Evolutionary conservation across 2,797 vertebrate genomes (phyloP).

Genomic region (Enteromius afrohamiltoni): DNA sequence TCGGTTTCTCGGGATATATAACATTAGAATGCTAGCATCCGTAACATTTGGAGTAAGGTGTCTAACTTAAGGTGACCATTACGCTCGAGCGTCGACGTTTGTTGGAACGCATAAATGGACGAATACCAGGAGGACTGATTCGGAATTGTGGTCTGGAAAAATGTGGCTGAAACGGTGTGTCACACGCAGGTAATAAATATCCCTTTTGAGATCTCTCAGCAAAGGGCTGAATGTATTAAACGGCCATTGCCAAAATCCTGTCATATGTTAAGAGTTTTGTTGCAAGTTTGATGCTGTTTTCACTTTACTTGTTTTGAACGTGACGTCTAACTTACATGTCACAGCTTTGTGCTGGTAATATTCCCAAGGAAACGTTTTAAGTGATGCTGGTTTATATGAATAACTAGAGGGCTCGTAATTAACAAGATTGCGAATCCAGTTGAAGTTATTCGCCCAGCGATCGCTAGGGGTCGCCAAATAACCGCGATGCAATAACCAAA

Average conservation of each 20-base stretch:
- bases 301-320: background rate
- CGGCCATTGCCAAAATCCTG: slow-evolving; percentile 37
- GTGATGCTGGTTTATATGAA: slow-evolving; percentile 28
- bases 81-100: slow-evolving; percentile 70
- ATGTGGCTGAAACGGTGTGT: slow-evolving; percentile 84
- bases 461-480: slow-evolving; percentile 81
- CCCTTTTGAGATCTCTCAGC: slow-evolving; percentile 16
- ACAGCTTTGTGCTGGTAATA: background rate
- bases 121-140: slow-evolving; percentile 78
- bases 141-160: slow-evolving; percentile 74
- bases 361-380: slow-evolving; percentile 8
- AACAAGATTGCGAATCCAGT: slow-evolving; percentile 47
- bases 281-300: slow-evolving; percentile 28
- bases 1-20: slow-evolving; percentile 71
- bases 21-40: slow-evolving; percentile 73
- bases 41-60: slow-evolving; percentile 78
- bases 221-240: slow-evolving; percentile 13
- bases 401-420: background rate
- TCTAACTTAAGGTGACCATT: slow-evolving; percentile 74
- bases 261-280: slow-evolving; percentile 28
- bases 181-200: slow-evolving; percentile 79
- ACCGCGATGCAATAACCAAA: slow-evolving; percentile 47
- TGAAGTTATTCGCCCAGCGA: slow-evolving; percentile 45
- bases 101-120: slow-evolving; percentile 78
- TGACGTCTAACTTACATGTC: background rate